These are phyloP conservation scores for Atlantisia rogersi DNA, from an alignment of 2,113 vertebrate species.

Conservation along the genomic window DNA sequence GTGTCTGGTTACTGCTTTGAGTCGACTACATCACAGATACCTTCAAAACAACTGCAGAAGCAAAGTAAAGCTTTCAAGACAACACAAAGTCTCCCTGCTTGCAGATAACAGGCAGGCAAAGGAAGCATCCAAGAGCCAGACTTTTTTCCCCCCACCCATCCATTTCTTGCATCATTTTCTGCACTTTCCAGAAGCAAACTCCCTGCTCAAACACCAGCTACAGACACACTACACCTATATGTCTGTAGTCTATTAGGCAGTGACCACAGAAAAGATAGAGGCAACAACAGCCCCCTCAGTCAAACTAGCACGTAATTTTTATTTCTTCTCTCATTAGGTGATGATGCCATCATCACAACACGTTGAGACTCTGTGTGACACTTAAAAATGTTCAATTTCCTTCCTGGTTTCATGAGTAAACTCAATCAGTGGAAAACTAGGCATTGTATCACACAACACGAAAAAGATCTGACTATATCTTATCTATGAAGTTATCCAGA, in stretches of 20 bases:
- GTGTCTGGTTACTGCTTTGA: background rate
- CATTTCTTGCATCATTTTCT: background rate
- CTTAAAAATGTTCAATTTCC: background rate
- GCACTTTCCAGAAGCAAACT: background rate
- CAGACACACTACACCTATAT: fast-evolving
- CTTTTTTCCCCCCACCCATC: fast-evolving
- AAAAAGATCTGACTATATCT: slow-evolving; percentile 8
- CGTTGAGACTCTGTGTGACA: background rate
- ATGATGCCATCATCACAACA: background rate
- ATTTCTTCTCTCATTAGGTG: background rate
- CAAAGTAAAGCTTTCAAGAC: background rate
- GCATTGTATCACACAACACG: background rate
- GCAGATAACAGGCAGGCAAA: fast-evolving
- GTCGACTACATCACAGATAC: too few relatives aligned
- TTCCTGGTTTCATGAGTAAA: background rate
- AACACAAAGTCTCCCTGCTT: fast-evolving
- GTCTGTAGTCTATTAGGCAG: background rate
- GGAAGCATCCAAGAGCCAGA: too few relatives aligned
- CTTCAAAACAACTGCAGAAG: background rate
- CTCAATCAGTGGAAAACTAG: background rate
- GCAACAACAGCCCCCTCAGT: background rate
- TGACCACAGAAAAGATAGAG: background rate
- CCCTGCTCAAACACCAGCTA: background rate
- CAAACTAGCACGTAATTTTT: background rate
- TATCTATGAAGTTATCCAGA: slow-evolving; percentile 61